phyloP scores from a whole-genome alignment of 2,797 vertebrate species.

The Phrynocephalus vlangalii region DNA sequence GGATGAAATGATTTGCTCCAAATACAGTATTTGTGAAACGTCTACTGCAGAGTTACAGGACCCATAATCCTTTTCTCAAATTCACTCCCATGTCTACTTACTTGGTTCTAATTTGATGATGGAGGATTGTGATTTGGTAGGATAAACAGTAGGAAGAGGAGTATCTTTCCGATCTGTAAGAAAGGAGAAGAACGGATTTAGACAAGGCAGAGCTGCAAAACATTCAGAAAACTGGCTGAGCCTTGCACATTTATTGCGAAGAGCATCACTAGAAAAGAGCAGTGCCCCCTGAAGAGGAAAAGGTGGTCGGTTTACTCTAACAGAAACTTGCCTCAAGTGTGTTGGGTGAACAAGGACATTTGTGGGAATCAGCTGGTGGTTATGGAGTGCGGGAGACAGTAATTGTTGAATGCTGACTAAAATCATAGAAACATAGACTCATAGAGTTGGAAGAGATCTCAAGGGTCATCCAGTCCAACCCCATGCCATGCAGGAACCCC shows the following conservation, averaged over 20 bases:
- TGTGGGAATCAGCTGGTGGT: too few species aligned
- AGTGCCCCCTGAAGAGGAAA: too few species aligned
- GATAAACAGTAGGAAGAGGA: not conserved
- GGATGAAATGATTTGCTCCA: not conserved
- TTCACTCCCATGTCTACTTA: not conserved
- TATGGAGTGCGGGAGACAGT: too few species aligned
- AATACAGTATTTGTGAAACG: not conserved
- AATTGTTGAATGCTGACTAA: too few species aligned
- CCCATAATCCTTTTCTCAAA: not conserved
- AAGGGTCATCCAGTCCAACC: too few species aligned
- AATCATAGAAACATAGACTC: too few species aligned
- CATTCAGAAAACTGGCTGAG: not conserved
- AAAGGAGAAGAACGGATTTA: not conserved
- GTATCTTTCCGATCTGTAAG: not conserved
- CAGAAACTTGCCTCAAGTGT: too few species aligned
- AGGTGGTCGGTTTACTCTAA: too few species aligned
- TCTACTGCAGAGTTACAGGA: not conserved
- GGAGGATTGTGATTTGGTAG: not conserved
- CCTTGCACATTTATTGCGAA: not conserved
- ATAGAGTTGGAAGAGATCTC: too few species aligned
- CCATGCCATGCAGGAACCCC: too few species aligned
- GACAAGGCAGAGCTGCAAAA: not conserved
- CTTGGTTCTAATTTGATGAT: not conserved
- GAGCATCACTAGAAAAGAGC: too few species aligned
- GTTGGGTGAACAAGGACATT: too few species aligned